A percentile compares a stretch with the other conserved stretches of the same genome.
Conservation (phyloP, 2,888 invertebrate genomes). For the Drosophila pseudotakahashii region DNA sequence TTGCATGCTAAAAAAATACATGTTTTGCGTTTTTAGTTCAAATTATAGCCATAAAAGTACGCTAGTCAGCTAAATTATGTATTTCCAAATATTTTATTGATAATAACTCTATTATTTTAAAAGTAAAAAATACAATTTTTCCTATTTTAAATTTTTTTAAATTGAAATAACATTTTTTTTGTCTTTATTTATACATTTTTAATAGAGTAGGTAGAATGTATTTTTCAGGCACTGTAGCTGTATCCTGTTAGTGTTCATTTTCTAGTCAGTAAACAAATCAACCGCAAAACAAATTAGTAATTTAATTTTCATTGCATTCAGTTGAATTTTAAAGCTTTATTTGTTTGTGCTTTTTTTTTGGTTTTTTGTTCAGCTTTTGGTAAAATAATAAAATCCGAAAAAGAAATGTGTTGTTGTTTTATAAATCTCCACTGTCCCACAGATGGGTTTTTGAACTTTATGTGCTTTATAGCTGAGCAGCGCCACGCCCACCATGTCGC, state of each 20-base stretch:
- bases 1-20: too few relatives aligned
- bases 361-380: too few relatives aligned
- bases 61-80: too few relatives aligned
- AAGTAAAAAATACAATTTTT: too few relatives aligned
- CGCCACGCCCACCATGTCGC: too few relatives aligned
- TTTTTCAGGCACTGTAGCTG: neutral
- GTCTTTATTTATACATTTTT: too few relatives aligned
- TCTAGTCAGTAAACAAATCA: constrained; percentile 37
- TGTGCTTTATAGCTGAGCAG: constrained; percentile 36
- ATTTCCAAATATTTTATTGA: too few relatives aligned
- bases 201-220: neutral
- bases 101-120: too few relatives aligned
- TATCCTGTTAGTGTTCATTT: constrained; percentile 24
- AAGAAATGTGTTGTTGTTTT: constrained; percentile 19
- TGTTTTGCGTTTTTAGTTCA: too few relatives aligned
- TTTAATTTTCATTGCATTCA: constrained; percentile 44
- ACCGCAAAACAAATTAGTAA: constrained; percentile 47
- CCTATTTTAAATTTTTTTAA: too few relatives aligned
- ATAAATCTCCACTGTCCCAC: constrained; percentile 22
- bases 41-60: too few relatives aligned
- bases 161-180: too few relatives aligned
- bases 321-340: constrained; percentile 23
- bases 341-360: constrained; percentile 3
- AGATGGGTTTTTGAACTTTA: constrained; percentile 44
- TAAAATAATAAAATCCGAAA: constrained; percentile 17